Evolutionary conservation across 2,888 invertebrate genomes (phyloP).

Genomic region (Amblyjoppa proteus): DNA sequence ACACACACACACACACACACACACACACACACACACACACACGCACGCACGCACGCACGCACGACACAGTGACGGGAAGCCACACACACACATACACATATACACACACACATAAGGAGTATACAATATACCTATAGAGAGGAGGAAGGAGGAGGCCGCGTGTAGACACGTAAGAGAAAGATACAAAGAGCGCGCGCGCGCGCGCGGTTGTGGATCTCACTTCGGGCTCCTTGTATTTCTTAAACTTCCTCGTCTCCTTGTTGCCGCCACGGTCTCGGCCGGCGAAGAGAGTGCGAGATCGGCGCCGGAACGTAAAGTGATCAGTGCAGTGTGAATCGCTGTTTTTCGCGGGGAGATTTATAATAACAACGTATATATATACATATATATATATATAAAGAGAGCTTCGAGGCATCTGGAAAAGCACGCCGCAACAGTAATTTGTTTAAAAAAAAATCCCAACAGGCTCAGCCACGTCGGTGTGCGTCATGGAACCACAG

Average conservation of each 20-base stretch:
- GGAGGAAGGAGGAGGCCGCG: conserved; percentile 35
- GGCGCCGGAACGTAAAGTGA: conserved; percentile 31
- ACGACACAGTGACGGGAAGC: not conserved
- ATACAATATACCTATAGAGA: too few species aligned
- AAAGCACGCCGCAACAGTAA: not conserved
- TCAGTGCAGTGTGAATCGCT: conserved; percentile 46
- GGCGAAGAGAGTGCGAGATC: conserved; percentile 67
- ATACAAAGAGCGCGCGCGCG: conserved; percentile 55
- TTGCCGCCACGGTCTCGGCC: conserved; percentile 9
- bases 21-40: conserved; percentile 30
- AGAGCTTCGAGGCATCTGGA: not conserved
- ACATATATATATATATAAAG: not conserved
- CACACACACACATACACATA: conserved; percentile 7
- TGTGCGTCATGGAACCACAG: conserved; percentile 89
- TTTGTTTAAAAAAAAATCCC: not conserved
- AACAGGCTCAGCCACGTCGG: conserved; percentile 40
- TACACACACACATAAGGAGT: conserved; percentile 18
- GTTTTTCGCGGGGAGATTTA: conserved; percentile 22
- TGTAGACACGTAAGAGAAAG: conserved; percentile 38
- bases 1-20: conserved; percentile 16
- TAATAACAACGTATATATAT: not conserved
- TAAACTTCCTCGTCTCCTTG: conserved; percentile 5
- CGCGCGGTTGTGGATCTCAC: not conserved
- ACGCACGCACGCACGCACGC: not conserved
- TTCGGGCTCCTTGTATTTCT: not conserved